A percentile compares a stretch with the other conserved stretches of the same genome.
Conservation (phyloP, 2,113 vertebrate genomes). For the Rhabdomys dilectus region DNA sequence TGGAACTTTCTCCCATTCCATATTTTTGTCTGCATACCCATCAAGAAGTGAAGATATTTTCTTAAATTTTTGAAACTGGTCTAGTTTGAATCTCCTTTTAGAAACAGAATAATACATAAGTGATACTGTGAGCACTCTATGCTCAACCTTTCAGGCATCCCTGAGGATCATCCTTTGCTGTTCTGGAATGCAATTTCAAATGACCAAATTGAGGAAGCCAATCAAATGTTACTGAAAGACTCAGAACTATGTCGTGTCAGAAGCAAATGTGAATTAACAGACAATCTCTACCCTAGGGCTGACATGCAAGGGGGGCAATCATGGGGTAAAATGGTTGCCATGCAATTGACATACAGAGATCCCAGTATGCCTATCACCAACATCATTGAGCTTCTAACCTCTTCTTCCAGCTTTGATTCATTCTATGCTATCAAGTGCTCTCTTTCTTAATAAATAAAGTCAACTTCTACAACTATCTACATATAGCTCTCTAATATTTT, state of each 20-base stretch:
- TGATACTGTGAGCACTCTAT: not conserved
- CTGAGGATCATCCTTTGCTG: not conserved
- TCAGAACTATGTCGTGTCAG: not conserved
- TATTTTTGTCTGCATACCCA: not conserved
- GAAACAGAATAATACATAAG: not conserved
- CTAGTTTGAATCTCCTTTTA: not conserved
- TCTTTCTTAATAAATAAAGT: not conserved
- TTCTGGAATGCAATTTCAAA: not conserved
- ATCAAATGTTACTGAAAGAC: not conserved
- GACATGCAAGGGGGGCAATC: not conserved
- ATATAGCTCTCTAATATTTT: not conserved
- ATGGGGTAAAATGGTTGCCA: not conserved
- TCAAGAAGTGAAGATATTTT: not conserved
- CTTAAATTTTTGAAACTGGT: not conserved
- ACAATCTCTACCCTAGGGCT: not conserved
- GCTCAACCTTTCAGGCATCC: not conserved
- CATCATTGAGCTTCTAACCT: not conserved
- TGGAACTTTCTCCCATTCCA: accelerated
- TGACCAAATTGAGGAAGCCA: not conserved
- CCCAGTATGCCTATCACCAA: not conserved
- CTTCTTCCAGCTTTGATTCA: not conserved
- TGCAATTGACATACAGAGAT: not conserved
- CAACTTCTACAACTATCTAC: not conserved
- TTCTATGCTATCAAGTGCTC: not conserved
- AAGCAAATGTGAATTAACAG: not conserved